Percentiles rank a stretch among this genome's conserved stretches.
Evolutionary conservation across 2,797 vertebrate genomes (phyloP).

Genomic region (Pipistrellus kuhlii): DNA sequence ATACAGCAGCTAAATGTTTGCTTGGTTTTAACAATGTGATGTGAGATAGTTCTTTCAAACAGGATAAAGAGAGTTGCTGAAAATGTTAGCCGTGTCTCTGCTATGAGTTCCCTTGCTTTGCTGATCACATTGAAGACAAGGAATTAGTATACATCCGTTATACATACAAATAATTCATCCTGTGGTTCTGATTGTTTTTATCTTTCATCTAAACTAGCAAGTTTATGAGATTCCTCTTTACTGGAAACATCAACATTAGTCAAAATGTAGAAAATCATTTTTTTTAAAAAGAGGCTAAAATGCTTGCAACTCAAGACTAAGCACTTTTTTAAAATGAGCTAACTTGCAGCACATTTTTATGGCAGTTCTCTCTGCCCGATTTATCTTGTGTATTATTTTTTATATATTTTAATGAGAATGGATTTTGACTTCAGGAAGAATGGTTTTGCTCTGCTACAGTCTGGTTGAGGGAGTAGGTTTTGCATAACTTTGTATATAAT

Average conservation of each 20-base stretch:
- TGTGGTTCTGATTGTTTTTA: not conserved
- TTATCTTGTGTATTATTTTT: constrained; percentile 32
- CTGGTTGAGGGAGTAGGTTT: not conserved
- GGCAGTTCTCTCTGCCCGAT: not conserved
- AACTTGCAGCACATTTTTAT: constrained; percentile 14
- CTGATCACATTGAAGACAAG: not conserved
- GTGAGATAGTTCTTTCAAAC: constrained; percentile 7
- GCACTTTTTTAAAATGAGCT: not conserved
- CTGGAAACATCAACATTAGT: not conserved
- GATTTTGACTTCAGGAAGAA: constrained; percentile 18
- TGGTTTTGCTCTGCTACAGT: constrained; percentile 8
- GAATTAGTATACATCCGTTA: not conserved
- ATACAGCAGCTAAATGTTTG: not conserved
- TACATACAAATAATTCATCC: not conserved
- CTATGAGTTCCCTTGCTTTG: not conserved
- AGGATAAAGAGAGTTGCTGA: not conserved
- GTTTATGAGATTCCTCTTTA: constrained; percentile 22
- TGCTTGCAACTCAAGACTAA: not conserved
- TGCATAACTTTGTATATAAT: not conserved
- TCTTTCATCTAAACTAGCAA: constrained; percentile 25
- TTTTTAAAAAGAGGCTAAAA: constrained; percentile 3
- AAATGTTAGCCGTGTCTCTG: not conserved
- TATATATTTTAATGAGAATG: not conserved
- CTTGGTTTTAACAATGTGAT: constrained; percentile 23
- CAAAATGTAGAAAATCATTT: constrained; percentile 34